Conservation (phyloP, 1,140 invertebrate genomes). For the Drosophila miranda region DNA sequence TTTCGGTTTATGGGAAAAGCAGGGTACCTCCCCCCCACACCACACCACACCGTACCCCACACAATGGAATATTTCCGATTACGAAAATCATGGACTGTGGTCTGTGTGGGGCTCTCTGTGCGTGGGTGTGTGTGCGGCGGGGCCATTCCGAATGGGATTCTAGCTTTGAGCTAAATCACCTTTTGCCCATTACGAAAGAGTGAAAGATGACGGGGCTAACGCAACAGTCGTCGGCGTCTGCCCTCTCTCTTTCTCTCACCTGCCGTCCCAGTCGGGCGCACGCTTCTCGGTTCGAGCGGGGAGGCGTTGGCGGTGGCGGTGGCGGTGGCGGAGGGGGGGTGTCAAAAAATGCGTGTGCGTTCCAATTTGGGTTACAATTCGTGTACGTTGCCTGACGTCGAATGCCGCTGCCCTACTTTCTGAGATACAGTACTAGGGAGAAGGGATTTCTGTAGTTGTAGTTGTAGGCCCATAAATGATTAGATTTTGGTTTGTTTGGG, state of each 20-base stretch:
- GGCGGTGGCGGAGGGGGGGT: not conserved
- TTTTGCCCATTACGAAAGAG: slow-evolving; percentile 41
- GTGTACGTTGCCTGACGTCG: slow-evolving; percentile 26
- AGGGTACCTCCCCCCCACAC: too few species aligned
- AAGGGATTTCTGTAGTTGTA: slow-evolving; percentile 4
- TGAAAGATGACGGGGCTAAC: slow-evolving; percentile 40
- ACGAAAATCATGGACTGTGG: slow-evolving; percentile 23
- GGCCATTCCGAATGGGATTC: slow-evolving; percentile 14
- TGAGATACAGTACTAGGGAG: slow-evolving; percentile 43
- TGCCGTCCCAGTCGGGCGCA: slow-evolving; percentile 16
- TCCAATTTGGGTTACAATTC: slow-evolving; percentile 71
- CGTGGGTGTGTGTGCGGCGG: not conserved
- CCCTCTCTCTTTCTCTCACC: slow-evolving; percentile 7
- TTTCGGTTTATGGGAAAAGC: slow-evolving; percentile 5
- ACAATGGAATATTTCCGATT: slow-evolving; percentile 37
- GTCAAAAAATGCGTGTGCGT: slow-evolving; percentile 72
- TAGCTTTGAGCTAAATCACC: slow-evolving; percentile 12
- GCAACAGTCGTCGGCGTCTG: slow-evolving; percentile 25
- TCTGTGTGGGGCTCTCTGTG: not conserved
- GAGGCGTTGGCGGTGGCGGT: too few species aligned
- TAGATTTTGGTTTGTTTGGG: slow-evolving; percentile 43
- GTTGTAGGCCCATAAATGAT: slow-evolving; percentile 30
- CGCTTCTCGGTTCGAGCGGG: not conserved
- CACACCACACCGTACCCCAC: not conserved
- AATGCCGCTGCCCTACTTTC: slow-evolving; percentile 66